Base-by-base conservation (phyloP, 2,888 invertebrate genomes). In the Phytoseiulus persimilis region DNA sequence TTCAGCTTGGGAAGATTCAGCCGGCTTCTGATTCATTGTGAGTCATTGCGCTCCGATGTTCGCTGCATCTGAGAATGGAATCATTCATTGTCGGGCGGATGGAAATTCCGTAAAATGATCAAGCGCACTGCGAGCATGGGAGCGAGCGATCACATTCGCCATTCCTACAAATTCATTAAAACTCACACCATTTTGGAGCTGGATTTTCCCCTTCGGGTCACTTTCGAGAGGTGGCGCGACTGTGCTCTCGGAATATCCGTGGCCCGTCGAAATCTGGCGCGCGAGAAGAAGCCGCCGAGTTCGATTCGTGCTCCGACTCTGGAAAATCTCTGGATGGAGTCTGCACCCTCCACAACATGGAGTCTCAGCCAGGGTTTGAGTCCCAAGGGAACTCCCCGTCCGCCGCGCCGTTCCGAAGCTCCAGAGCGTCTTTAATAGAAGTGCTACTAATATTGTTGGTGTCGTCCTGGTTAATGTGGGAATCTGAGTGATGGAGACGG, bases 101-200 rank as follows among this genome's bases (percentile, higher is more conserved):
- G 28, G 65, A 65, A 23, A 23, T 65, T 65, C 65, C 65, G 65
- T 65, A 28, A 65, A 65, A 28, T 65, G 65, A 87, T 87, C 39
- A 87, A 32, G 84, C 14, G 84, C 31, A 14, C n/a, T 31, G 87
- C 23, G 39, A 45, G n/a, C 87, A n/a, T 45, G 87, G 87, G 45
- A 87, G 32, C 45, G 45, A 33, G 33, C 87, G 87, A 87, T 87
- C 87, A 87, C 28, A 87, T 87, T 33, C 33, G 87, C 33, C 33
- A 87, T 32, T 87, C 33, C 65, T 87, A 87, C 87, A 87, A 87
- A 87, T 87, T 87, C 32, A 87, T 87, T 87, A 32, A 87, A 33
- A 33, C n/a, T 32, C 33, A 87, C 32, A 65, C 65, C 65, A 65
- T 65, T 65, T 65, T 65, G 65, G 18, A 3, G 65, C 5, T 65